Conservation (phyloP, 2,113 vertebrate species). For the Pygathrix nemaeus region DNA sequence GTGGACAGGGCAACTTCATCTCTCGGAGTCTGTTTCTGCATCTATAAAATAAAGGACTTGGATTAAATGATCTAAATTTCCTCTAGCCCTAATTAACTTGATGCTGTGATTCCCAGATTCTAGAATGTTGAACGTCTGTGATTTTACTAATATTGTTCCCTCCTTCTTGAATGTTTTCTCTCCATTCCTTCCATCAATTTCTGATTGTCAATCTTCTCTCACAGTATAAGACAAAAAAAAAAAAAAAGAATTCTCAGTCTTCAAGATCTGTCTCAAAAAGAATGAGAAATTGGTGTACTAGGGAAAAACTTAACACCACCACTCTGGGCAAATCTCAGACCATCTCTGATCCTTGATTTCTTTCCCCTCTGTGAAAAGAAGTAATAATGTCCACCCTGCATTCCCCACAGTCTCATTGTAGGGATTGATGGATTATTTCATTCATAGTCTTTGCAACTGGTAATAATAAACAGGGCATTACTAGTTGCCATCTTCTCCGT, state of each 20-base stretch:
- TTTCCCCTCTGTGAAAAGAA: background rate
- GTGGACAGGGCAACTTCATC: too few relatives aligned
- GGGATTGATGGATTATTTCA: background rate
- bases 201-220: background rate
- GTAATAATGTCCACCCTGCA: too few relatives aligned
- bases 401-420: rapidly evolving
- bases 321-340: background rate
- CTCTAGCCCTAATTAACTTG: background rate
- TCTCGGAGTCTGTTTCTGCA: background rate
- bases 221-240: background rate
- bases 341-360: background rate
- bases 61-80: too few relatives aligned
- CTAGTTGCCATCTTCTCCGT: rapidly evolving
- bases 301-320: background rate
- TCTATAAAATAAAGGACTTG: background rate
- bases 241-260: background rate
- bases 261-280: background rate
- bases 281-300: too few relatives aligned
- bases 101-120: background rate
- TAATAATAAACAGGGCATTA: background rate
- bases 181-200: background rate
- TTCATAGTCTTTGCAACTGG: background rate
- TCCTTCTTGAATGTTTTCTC: background rate
- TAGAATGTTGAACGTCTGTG: background rate
- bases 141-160: background rate